Percentiles rank a stretch among this genome's conserved stretches.
Evolutionary conservation across 2,113 vertebrate species (phyloP).

Genomic region (Nothocercus nigrocapillus): DNA sequence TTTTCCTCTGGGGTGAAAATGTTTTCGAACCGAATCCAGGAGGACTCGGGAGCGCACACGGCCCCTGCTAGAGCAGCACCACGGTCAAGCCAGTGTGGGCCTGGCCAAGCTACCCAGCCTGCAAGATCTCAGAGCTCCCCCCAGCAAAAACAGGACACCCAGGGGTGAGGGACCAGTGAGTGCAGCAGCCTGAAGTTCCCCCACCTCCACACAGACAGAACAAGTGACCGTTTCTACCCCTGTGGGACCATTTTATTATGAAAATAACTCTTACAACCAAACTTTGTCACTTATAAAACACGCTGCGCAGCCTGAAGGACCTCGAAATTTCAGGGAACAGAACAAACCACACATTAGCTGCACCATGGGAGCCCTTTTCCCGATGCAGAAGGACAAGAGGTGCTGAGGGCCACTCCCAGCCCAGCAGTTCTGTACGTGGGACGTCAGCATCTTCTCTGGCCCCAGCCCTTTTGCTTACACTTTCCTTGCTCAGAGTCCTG

Average conservation of each 20-base stretch:
- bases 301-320: fast-evolving
- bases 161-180: neutral
- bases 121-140: neutral
- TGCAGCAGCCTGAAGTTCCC: neutral
- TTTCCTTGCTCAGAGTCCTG: neutral
- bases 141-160: neutral
- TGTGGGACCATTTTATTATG: conserved; percentile 5
- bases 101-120: neutral
- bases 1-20: neutral
- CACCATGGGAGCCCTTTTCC: neutral
- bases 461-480: neutral
- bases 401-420: neutral
- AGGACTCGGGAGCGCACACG: neutral
- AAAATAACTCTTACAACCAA: neutral
- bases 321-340: neutral
- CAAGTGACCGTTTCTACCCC: fast-evolving
- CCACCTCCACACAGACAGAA: neutral
- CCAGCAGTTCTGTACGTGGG: neutral
- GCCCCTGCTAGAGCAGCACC: neutral
- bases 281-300: neutral
- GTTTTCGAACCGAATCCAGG: neutral
- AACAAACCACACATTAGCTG: neutral
- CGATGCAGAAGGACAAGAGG: neutral
- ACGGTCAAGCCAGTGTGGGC: neutral
- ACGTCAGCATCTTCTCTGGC: fast-evolving